phyloP scores from a whole-genome alignment of 2,797 vertebrate genomes.

The Malurus splendens region DNA sequence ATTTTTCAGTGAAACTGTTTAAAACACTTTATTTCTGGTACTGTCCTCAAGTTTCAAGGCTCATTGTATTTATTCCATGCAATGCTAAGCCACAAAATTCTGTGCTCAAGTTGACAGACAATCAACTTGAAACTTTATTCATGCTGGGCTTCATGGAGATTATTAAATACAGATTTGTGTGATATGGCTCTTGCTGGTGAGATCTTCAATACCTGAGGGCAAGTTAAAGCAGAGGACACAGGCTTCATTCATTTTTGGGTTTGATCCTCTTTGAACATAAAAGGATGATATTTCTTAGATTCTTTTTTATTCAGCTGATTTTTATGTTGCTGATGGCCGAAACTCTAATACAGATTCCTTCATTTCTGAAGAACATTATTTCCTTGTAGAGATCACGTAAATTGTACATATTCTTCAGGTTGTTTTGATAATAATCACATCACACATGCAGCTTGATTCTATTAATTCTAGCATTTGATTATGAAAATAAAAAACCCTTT shows the following conservation, averaged over 20 bases:
- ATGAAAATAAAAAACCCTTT: background rate
- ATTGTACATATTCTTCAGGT: background rate
- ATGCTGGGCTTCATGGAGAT: background rate
- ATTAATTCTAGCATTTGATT: background rate
- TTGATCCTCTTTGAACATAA: background rate
- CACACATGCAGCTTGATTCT: background rate
- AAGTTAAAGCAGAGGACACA: background rate
- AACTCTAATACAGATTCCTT: background rate
- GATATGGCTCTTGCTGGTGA: background rate
- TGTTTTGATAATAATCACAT: background rate
- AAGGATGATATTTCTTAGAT: background rate
- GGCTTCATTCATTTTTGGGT: background rate
- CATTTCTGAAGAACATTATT: background rate
- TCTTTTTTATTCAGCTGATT: background rate
- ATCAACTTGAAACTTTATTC: background rate
- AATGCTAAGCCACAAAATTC: background rate
- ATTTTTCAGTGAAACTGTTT: background rate
- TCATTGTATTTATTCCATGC: background rate
- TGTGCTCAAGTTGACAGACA: background rate
- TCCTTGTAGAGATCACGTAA: background rate
- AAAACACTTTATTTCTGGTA: background rate
- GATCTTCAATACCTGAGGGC: background rate
- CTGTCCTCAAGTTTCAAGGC: background rate
- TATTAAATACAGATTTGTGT: background rate
- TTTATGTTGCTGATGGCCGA: background rate